Conservation (phyloP, 2,113 vertebrate species). For the Chloropsis hardwickii region DNA sequence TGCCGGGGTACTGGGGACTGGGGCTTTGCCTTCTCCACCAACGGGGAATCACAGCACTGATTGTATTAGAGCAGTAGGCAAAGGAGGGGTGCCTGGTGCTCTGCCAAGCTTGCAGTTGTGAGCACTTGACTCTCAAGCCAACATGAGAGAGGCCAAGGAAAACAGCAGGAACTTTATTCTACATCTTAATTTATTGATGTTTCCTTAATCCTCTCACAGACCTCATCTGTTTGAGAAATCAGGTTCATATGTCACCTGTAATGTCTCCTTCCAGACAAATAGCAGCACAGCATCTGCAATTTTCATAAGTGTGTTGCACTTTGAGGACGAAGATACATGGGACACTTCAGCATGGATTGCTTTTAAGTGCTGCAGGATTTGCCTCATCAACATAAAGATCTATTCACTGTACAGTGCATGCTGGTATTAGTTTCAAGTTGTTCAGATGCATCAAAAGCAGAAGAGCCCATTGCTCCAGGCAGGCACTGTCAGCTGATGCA, state of each 20-base stretch:
- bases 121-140: slow-evolving; percentile 45
- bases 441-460: slow-evolving; percentile 9
- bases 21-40: not conserved
- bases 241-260: slow-evolving; percentile 39
- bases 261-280: slow-evolving; percentile 48
- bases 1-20: not conserved
- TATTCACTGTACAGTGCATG: not conserved
- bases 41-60: not conserved
- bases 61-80: not conserved
- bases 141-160: not conserved
- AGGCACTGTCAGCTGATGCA: not conserved
- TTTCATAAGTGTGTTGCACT: slow-evolving; percentile 43
- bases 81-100: slow-evolving; percentile 8
- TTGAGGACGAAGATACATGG: slow-evolving; percentile 44
- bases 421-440: not conserved
- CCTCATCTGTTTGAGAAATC: slow-evolving; percentile 44
- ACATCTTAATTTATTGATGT: slow-evolving; percentile 57
- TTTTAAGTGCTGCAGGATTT: slow-evolving; percentile 38
- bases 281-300: slow-evolving; percentile 26
- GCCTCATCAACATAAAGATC: not conserved
- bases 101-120: not conserved
- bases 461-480: not conserved
- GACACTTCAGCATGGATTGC: not conserved
- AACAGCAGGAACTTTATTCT: slow-evolving; percentile 38
- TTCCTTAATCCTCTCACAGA: slow-evolving; percentile 57